Percentiles rank a stretch among this genome's conserved stretches.
Conservation (phyloP, 2,113 vertebrate genomes). For the Zapornia atra region DNA sequence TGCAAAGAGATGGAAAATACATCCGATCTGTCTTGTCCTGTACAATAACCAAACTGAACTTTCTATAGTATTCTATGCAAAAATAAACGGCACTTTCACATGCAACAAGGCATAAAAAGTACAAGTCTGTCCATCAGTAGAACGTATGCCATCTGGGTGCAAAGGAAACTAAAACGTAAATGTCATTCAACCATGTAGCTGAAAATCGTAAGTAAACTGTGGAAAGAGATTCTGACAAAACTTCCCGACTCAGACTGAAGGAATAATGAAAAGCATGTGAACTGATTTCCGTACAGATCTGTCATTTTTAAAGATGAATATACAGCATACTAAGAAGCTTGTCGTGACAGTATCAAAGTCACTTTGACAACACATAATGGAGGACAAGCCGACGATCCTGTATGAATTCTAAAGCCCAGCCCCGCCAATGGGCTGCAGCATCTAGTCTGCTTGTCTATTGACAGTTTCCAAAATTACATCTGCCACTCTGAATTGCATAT, state of each 20-base stretch:
- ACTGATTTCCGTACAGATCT: constrained; percentile 23
- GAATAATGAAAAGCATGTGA: constrained; percentile 31
- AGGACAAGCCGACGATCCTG: constrained; percentile 24
- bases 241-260: constrained; percentile 9
- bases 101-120: constrained; percentile 67
- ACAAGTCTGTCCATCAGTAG: constrained; percentile 10
- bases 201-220: constrained; percentile 24
- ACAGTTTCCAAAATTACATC: constrained; percentile 65
- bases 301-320: constrained; percentile 37
- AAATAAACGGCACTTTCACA: constrained; percentile 76
- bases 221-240: constrained; percentile 48
- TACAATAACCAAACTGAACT: constrained; percentile 71
- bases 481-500: constrained; percentile 55
- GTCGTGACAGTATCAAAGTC: constrained; percentile 25
- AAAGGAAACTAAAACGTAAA: constrained; percentile 34
- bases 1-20: constrained; percentile 74
- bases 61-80: constrained; percentile 60
- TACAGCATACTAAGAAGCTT: neutral
- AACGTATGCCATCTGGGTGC: neutral
- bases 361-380: constrained; percentile 38
- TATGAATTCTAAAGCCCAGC: constrained; percentile 48
- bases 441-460: constrained; percentile 24
- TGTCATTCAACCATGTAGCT: neutral
- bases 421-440: constrained; percentile 20
- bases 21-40: constrained; percentile 67